Evolutionary conservation across 2,888 invertebrate species (phyloP), one percentile per base, ranked within the genome.

Genomic region (Cacoxenus indagator): DNA sequence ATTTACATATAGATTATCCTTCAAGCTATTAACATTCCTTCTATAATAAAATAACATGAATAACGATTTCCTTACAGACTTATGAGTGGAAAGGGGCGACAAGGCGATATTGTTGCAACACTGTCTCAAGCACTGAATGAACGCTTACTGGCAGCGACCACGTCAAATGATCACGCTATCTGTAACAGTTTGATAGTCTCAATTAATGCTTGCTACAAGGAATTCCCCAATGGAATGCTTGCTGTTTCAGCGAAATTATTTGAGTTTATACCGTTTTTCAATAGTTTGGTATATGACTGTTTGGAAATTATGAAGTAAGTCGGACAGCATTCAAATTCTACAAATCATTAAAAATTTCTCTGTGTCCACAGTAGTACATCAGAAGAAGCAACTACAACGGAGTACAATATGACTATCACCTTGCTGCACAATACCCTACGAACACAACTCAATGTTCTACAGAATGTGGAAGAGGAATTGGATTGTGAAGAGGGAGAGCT

Each of bases 391-490:
- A 37, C 89, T 1, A 87, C 88, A n/a, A 84, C 87, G 0, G 76
- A 80, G 0, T 82, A 85, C 68, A 88, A 87, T 71, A 87, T 88
- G 57, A 77, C 83, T 43, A 86, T 84, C 55, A 57, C 82, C 0
- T 87, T 82, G 70, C 82, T 89, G 6, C 89, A 90, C 73, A 89
- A 88, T 75, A 73, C 87, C n/a, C 73, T 88, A n/a, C 86, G 89
- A 29, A 84, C 88, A 26, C 73, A 88, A 29, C 82, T 90, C 17
- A 83, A 86, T 1, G 80, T 87, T 22, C 72, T 88, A 11, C 88
- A 89, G 72, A 88, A 89, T 72, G 88, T 85, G 76, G 69, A 85
- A 51, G 84, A 90, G 68, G 85, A 87, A 1, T 64, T 81, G 14
- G 67, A 46, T 14, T 6, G 19, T 2, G 54, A 67, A 0, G 71